Evolutionary conservation across 2,113 vertebrate genomes (phyloP).

Genomic region (Sitta europaea): DNA sequence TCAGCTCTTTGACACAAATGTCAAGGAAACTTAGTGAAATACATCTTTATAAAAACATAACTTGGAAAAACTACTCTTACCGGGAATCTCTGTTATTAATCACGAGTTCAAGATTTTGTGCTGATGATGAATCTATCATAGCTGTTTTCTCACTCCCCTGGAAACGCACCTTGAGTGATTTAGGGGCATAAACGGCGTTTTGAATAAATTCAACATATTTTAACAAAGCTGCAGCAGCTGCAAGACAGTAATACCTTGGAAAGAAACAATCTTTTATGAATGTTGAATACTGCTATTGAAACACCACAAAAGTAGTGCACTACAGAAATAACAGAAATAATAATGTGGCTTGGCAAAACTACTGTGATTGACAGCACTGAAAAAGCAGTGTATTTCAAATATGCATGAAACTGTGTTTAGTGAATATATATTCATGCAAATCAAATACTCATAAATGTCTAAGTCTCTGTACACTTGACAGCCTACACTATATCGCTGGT

Average conservation of each 20-base stretch:
- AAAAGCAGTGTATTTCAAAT: background rate
- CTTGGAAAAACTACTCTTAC: conserved; percentile 68
- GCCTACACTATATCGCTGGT: background rate
- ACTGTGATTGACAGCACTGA: background rate
- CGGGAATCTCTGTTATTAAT: conserved; percentile 89
- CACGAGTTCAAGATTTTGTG: conserved; percentile 89
- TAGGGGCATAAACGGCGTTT: conserved; percentile 89
- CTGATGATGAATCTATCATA: conserved; percentile 93
- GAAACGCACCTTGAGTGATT: conserved; percentile 92
- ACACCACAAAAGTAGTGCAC: background rate
- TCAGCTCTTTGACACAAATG: background rate
- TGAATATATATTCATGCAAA: background rate
- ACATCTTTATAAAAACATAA: background rate
- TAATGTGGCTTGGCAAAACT: background rate
- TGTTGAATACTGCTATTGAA: background rate
- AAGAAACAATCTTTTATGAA: conserved; percentile 5
- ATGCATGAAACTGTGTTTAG: background rate
- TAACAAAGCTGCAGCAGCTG: conserved; percentile 89
- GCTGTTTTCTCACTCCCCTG: conserved; percentile 93
- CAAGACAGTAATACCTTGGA: conserved; percentile 92
- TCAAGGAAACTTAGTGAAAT: background rate
- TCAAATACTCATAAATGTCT: background rate
- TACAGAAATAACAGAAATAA: background rate
- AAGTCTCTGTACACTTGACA: background rate
- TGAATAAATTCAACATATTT: conserved; percentile 96